phyloP scores from a whole-genome alignment of 2,888 invertebrate species.

The Hypsopygia costalis region DNA sequence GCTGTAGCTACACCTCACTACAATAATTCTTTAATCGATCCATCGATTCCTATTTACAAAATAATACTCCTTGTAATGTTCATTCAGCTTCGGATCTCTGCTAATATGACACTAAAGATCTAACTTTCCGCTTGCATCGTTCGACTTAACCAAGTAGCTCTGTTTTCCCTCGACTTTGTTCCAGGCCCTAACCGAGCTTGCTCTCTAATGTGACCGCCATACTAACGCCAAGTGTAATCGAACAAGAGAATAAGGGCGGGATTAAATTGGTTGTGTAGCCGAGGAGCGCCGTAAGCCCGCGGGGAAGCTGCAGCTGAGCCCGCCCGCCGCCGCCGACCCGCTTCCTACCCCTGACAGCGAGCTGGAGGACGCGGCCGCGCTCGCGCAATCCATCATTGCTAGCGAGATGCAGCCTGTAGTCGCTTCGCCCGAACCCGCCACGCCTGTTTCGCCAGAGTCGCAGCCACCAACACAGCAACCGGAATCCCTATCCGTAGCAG shows the following conservation, averaged over 20 bases:
- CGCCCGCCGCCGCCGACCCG: slow-evolving; percentile 58
- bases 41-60: slow-evolving; percentile 12
- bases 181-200: slow-evolving; percentile 82
- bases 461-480: slow-evolving; percentile 27
- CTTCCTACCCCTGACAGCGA: slow-evolving; percentile 75
- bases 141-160: slow-evolving; percentile 71
- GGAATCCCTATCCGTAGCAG: slow-evolving; percentile 51
- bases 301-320: slow-evolving; percentile 63
- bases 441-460: slow-evolving; percentile 3
- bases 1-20: no score
- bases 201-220: slow-evolving; percentile 80
- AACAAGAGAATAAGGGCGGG: slow-evolving; percentile 72
- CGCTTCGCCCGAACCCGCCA: slow-evolving; percentile 31
- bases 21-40: neutral
- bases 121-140: slow-evolving; percentile 74
- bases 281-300: slow-evolving; percentile 73
- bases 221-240: slow-evolving; percentile 78
- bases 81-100: slow-evolving; percentile 46
- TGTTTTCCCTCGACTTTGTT: slow-evolving; percentile 80
- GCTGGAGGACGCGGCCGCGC: slow-evolving; percentile 69
- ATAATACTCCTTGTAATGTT: slow-evolving; percentile 72
- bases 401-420: slow-evolving; percentile 61
- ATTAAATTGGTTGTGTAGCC: slow-evolving; percentile 75
- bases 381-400: slow-evolving; percentile 73
- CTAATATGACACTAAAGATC: slow-evolving; percentile 49